A percentile compares a stretch with the other conserved stretches of the same genome.
phyloP scores from a whole-genome alignment of 2,888 invertebrate species.

The Plagiodera versicolora region DNA sequence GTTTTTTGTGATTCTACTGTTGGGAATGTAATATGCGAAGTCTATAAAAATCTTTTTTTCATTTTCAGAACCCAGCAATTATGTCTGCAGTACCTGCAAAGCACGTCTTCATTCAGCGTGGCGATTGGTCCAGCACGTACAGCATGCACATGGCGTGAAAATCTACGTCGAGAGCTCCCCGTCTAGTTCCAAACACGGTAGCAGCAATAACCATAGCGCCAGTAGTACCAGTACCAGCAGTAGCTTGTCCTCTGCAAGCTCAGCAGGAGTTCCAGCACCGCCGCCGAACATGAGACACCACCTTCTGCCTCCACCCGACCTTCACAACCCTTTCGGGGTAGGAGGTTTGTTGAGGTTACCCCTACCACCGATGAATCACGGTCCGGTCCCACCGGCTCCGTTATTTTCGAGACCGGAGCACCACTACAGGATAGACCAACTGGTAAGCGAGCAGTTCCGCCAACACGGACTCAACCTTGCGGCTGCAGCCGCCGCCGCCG shows the following conservation, averaged over 20 bases:
- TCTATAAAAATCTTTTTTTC: background rate
- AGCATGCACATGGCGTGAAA: slow-evolving; percentile 90
- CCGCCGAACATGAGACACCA: slow-evolving; percentile 69
- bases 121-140: slow-evolving; percentile 92
- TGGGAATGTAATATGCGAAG: too few relatives aligned
- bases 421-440: slow-evolving; percentile 81
- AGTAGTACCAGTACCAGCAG: slow-evolving; percentile 58
- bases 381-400: slow-evolving; percentile 71
- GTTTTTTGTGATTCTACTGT: too few relatives aligned
- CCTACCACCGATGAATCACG: slow-evolving; percentile 69
- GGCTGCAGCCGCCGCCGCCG: slow-evolving; percentile 73
- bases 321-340: slow-evolving; percentile 76
- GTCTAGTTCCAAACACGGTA: slow-evolving; percentile 54
- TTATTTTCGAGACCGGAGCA: slow-evolving; percentile 79
- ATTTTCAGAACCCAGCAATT: slow-evolving; percentile 88
- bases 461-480: slow-evolving; percentile 78
- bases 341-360: slow-evolving; percentile 75
- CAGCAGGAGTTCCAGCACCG: slow-evolving; percentile 61
- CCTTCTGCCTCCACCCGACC: slow-evolving; percentile 70
- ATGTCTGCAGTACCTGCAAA: slow-evolving; percentile 93
- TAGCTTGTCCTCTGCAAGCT: slow-evolving; percentile 59
- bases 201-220: slow-evolving; percentile 58
- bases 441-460: slow-evolving; percentile 80
- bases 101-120: slow-evolving; percentile 91
- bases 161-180: slow-evolving; percentile 77